phyloP scores from a whole-genome alignment of 2,888 invertebrate genomes.

The Caenorhabditis zanzibari region DNA sequence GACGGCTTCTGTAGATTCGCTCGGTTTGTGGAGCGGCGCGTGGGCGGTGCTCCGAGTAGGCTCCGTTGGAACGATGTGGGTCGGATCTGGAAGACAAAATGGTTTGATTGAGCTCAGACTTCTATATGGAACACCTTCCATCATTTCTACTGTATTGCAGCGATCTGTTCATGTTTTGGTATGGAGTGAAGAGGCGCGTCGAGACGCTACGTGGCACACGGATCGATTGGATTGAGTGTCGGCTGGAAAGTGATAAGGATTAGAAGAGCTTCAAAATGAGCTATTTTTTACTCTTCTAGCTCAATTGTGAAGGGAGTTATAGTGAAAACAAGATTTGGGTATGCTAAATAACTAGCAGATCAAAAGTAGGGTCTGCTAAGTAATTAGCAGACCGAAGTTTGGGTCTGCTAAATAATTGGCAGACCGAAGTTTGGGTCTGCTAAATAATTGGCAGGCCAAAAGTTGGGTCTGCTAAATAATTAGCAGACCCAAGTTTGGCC shows the following conservation, averaged over 20 bases:
- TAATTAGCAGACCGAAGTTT: neutral
- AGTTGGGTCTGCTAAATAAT: neutral
- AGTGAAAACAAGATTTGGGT: neutral
- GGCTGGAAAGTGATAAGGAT: neutral
- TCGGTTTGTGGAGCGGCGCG: constrained; percentile 9
- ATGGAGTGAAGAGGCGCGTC: constrained; percentile 47
- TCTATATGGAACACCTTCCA: neutral
- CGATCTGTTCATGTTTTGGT: constrained; percentile 35
- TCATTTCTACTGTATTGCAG: neutral
- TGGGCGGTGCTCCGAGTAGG: constrained; percentile 49
- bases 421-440: neutral
- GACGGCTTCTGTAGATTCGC: constrained; percentile 11
- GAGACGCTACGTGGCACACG: constrained; percentile 59
- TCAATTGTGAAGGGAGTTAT: neutral
- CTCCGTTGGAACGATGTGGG: neutral
- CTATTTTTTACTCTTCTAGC: no score
- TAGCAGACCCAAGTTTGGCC: neutral
- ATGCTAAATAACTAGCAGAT: constrained; percentile 8
- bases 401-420: constrained; percentile 1
- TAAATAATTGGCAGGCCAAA: neutral
- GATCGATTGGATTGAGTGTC: constrained; percentile 46
- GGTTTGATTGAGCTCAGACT: neutral
- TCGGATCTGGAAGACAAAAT: neutral
- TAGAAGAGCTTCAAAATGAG: no score
- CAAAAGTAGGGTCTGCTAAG: neutral